Evolutionary conservation across 2,113 vertebrate species (phyloP).

Genomic region (Apodemus speciosus): DNA sequence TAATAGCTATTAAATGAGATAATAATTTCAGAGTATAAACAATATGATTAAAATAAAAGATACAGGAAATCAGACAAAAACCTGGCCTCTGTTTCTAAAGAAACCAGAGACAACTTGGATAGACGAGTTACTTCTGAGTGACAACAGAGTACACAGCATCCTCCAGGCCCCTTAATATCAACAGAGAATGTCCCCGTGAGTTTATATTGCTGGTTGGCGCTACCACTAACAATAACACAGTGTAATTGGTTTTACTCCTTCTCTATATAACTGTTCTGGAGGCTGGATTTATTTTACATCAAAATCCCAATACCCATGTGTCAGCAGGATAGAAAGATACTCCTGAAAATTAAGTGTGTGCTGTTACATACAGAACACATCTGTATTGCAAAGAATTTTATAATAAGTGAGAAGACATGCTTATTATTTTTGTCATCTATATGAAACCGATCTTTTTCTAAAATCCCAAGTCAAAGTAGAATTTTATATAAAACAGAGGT

Average conservation of each 20-base stretch:
- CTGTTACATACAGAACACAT: background rate
- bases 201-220: background rate
- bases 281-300: conserved; percentile 3
- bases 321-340: background rate
- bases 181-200: background rate
- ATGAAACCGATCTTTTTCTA: conserved; percentile 33
- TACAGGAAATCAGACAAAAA: background rate
- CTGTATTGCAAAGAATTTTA: background rate
- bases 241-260: background rate
- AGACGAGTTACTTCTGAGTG: background rate
- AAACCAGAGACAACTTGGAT: background rate
- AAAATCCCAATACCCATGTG: background rate
- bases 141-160: background rate
- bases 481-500: conserved; percentile 36
- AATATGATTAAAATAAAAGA: background rate
- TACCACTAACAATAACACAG: background rate
- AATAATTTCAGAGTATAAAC: background rate
- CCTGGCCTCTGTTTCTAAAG: background rate
- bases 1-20: background rate
- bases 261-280: background rate
- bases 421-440: conserved; percentile 60
- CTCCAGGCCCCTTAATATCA: background rate
- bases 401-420: conserved; percentile 26
- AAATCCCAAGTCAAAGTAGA: conserved; percentile 30
- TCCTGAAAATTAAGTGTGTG: background rate